Conservation (phyloP, 2,797 vertebrate genomes). For the Hephaestus fuliginosus region DNA sequence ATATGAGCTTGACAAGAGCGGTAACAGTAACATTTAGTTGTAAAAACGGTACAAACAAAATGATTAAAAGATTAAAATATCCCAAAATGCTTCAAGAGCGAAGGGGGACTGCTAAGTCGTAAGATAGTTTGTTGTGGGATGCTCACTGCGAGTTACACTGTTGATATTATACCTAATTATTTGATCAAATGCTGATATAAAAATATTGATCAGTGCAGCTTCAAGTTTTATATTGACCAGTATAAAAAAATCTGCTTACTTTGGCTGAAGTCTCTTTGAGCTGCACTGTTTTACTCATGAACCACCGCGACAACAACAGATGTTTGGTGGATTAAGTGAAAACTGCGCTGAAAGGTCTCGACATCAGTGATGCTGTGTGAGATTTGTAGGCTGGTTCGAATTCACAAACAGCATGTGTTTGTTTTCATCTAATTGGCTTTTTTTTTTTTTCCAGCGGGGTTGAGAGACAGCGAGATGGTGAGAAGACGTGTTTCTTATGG, state of each 20-base stretch:
- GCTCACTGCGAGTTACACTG: background rate
- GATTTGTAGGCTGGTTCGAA: conserved; percentile 33
- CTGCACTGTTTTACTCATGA: background rate
- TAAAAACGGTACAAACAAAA: background rate
- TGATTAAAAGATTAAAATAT: background rate
- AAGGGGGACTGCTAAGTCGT: background rate
- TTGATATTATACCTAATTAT: background rate
- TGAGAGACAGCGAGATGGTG: conserved; percentile 67
- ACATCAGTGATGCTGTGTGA: conserved; percentile 28
- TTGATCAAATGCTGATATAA: background rate
- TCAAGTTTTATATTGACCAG: background rate
- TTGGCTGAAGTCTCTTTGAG: background rate
- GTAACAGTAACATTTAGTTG: background rate
- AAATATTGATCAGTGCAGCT: conserved; percentile 9
- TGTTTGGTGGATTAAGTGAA: conserved; percentile 46
- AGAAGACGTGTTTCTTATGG: conserved; percentile 76
- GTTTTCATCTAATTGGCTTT: conserved; percentile 73
- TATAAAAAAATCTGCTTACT: background rate
- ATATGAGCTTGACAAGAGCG: background rate
- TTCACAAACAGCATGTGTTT: conserved; percentile 72
- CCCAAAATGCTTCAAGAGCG: background rate
- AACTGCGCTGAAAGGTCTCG: conserved; percentile 4
- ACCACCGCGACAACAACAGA: conserved; percentile 38
- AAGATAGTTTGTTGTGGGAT: background rate
- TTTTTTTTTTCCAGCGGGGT: conserved; percentile 51